Base-by-base conservation (phyloP, 2,888 invertebrate genomes). In the Meta bourneti region DNA sequence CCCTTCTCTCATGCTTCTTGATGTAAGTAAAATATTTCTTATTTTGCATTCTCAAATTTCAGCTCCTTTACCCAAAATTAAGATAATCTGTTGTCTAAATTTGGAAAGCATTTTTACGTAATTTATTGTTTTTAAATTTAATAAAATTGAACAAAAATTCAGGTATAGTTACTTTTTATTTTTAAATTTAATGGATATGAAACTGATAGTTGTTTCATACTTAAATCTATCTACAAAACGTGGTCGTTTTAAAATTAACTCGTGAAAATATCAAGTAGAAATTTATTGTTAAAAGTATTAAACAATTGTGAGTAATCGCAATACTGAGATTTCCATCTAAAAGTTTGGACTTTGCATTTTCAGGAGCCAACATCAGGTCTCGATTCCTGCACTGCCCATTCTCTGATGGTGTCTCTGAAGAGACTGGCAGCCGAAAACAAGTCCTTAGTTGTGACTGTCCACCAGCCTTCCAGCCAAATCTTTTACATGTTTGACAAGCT, bases 331-430 rank as follows among this genome's bases (percentile, higher is more conserved):
- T n/a, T n/a, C n/a, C n/a, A n/a, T n/a, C 0, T 11, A 54, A 54
- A 51, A 19, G 9, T 51, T 20, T 7, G 6, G 8, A 8, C 1
- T 75, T 51, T 72, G 0, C 20, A 20, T 20, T 87, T 87, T 19
- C 19, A 97, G 97, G 97, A 97, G 95, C 97, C 97, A 16, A 97
- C 97, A 34, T 97, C 97, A 75, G 97, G 97, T 54, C 95, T 97
- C 94, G 97, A 97, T 95, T 97, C 97, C 52, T 97, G 97, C 95
- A 97, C 97, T 93, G 97, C 97, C 52, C 96, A 96, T 94, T 96
- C 96, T 93, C 95, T 97, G 93, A 97, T 97, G 96, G 95, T 96
- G 93, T 96, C 96, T 90, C 95, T 97, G 93, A 97, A 97, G 95
- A 96, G 96, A 92, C 97, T 97, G 94, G 97, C 97, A 0, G 96